Conservation (phyloP, 2,113 vertebrate species). For the Perca flavescens region DNA sequence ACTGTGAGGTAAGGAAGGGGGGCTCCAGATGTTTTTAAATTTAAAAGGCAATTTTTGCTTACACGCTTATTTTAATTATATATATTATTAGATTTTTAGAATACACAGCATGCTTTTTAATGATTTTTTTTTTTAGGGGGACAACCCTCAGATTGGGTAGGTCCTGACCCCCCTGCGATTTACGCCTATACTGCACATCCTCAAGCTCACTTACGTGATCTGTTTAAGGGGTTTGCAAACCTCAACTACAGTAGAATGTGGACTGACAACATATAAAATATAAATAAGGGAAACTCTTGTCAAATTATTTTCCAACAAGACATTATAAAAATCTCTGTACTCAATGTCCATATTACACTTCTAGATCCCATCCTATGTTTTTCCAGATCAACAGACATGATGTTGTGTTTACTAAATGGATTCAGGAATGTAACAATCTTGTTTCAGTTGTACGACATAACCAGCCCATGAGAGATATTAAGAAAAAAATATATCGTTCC, state of each 20-base stretch:
- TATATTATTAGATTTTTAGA: too few relatives aligned
- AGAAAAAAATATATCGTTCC: neutral
- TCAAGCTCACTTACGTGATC: slow-evolving; percentile 8
- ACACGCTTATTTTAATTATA: too few relatives aligned
- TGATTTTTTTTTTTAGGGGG: too few relatives aligned
- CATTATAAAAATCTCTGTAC: slow-evolving; percentile 27
- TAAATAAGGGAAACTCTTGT: slow-evolving; percentile 57
- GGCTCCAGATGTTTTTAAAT: too few relatives aligned
- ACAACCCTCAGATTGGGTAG: too few relatives aligned
- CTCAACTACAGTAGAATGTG: slow-evolving; percentile 25
- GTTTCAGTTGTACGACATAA: slow-evolving; percentile 14
- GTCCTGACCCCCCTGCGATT: too few relatives aligned
- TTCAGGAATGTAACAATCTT: slow-evolving; percentile 7
- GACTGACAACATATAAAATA: slow-evolving; percentile 59
- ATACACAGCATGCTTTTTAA: too few relatives aligned
- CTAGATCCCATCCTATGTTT: neutral
- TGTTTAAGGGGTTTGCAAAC: slow-evolving; percentile 24
- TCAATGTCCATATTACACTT: slow-evolving; percentile 26
- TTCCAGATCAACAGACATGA: neutral
- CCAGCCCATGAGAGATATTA: neutral
- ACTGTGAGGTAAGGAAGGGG: too few relatives aligned
- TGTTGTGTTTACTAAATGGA: neutral
- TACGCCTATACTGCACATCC: slow-evolving; percentile 33
- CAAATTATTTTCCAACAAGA: slow-evolving; percentile 45
- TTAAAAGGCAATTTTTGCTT: too few relatives aligned